Evolutionary conservation across 2,888 invertebrate genomes (phyloP), one percentile per base, ranked within the genome.

Genomic region (Eulithis testata): DNA sequence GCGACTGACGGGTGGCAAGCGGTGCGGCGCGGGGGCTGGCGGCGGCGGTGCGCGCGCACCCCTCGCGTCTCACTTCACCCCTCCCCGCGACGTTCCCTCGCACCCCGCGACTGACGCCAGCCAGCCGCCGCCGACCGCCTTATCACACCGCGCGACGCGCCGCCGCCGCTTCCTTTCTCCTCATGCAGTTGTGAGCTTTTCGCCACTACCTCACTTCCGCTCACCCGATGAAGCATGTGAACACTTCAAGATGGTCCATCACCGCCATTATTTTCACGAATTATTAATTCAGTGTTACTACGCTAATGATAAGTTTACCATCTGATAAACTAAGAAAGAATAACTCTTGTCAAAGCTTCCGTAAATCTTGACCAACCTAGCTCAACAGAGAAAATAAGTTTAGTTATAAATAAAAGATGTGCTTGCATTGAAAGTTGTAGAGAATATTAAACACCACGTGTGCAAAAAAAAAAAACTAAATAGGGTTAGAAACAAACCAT

Each of bases 121-220:
- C 87, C 89, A 84, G 87, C 83, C 87, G 91, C 90, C 89, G 21
- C 21, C 84, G 87, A 83, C 21, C 86, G 90, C 90, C 91, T 91
- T 91, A 91, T 90, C 90, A 89, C 86, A 86, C 86, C 88, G 87
- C 86, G 83, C 88, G 88, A 86, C 90, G 89, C 90, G 86, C 88
- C 90, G 88, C 90, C 21, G 85, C 87, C 84, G 87, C 90, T 91
- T 92, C 92, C 93, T 91, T 91, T 91, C 93, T 91, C 91, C 86
- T 91, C 90, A 85, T 92, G 91, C 91, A 90, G 90, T 89, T 88
- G 89, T 88, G 89, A 91, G 91, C 90, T 91, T 91, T 92, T 91
- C 91, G 91, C 90, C 88, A 88, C 89, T 90, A 87, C 89, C 87
- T 89, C 85, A 90, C 90, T 91, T 92, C 91, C 92, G 91, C 89